These are phyloP conservation scores for Tiliacea citrago DNA, from an alignment of 2,888 invertebrate species.

Conservation along the genomic window DNA sequence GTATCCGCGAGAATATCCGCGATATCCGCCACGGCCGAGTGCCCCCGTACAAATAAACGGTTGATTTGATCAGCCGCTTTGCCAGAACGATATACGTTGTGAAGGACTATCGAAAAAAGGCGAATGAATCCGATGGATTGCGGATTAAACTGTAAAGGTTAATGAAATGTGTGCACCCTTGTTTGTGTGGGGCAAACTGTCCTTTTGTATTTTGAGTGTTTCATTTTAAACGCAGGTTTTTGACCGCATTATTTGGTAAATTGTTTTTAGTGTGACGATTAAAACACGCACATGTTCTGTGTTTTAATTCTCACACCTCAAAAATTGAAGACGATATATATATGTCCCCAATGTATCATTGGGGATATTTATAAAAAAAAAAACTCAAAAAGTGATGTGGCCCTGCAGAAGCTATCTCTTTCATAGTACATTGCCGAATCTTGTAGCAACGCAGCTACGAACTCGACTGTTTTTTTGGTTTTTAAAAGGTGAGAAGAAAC, in stretches of 20 bases:
- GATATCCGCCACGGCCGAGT: constrained; percentile 74
- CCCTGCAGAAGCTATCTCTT: not conserved
- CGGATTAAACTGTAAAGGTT: constrained; percentile 73
- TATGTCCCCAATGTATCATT: too few relatives aligned
- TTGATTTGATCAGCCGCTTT: constrained; percentile 81
- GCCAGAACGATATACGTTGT: constrained; percentile 68
- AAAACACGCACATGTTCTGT: not conserved
- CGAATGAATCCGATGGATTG: constrained; percentile 70
- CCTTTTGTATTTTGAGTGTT: constrained; percentile 22
- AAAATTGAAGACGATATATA: too few relatives aligned
- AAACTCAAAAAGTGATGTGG: not conserved
- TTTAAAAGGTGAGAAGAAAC: too few relatives aligned
- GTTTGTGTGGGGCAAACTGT: constrained; percentile 59
- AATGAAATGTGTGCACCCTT: constrained; percentile 73
- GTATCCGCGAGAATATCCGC: constrained; percentile 68
- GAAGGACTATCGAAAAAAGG: constrained; percentile 71
- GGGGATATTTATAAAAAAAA: too few relatives aligned
- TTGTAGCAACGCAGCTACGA: not conserved
- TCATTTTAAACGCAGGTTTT: constrained; percentile 13
- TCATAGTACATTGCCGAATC: not conserved
- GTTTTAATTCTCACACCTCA: too few relatives aligned
- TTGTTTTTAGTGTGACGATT: not conserved
- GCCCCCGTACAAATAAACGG: constrained; percentile 82
- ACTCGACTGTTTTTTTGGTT: too few relatives aligned
- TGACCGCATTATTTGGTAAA: not conserved